These are phyloP conservation scores for Drosophila miranda DNA, from an alignment of 1,140 invertebrate genomes.

Conservation along the genomic window DNA sequence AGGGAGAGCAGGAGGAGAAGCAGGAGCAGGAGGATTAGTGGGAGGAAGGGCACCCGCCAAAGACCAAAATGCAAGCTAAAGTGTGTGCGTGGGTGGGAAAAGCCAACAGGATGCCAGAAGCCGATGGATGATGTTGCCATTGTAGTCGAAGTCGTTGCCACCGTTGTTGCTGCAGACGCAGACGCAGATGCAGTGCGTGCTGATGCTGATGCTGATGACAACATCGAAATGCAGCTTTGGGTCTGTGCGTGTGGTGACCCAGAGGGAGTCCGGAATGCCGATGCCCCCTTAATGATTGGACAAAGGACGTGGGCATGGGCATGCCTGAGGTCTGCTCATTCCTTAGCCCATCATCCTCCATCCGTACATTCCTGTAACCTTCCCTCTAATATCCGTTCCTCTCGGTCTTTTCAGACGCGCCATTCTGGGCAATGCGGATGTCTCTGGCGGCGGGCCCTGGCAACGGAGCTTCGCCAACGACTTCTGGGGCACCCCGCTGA, in stretches of 20 bases:
- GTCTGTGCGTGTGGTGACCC: conserved; percentile 34
- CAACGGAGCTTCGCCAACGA: conserved; percentile 90
- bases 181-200: conserved; percentile 7
- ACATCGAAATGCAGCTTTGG: conserved; percentile 18
- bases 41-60: conserved; percentile 29
- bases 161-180: conserved; percentile 13
- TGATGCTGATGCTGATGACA: conserved; percentile 51
- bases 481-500: conserved; percentile 95
- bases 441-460: conserved; percentile 88
- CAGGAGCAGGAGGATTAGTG: not conserved
- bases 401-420: conserved; percentile 87
- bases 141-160: conserved; percentile 43
- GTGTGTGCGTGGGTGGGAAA: conserved; percentile 26
- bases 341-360: no score
- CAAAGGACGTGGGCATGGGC: conserved; percentile 8
- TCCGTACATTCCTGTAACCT: not conserved
- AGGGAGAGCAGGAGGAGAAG: not conserved
- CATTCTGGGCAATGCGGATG: conserved; percentile 93
- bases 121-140: conserved; percentile 50
- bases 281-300: conserved; percentile 26
- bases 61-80: conserved; percentile 44
- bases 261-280: conserved; percentile 23
- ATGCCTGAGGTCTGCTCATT: not conserved
- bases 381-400: not conserved
- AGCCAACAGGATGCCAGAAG: conserved; percentile 42